Evolutionary conservation across 2,888 invertebrate genomes (phyloP).

Genomic region (Notodromas monacha): DNA sequence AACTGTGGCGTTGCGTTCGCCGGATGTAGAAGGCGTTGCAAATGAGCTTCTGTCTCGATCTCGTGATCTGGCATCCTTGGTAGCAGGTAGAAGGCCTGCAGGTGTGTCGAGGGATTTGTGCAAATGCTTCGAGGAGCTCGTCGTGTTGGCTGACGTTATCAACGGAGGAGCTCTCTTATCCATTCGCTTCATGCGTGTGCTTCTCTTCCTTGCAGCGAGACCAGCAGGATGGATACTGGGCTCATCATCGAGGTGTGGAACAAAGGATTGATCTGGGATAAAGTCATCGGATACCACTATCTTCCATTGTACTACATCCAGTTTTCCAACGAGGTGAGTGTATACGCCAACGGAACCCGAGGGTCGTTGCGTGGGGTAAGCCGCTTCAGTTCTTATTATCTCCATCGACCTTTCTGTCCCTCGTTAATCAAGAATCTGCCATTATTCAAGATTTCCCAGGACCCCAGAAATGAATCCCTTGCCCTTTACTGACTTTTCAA

Average conservation of each 20-base stretch:
- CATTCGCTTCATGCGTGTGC: background rate
- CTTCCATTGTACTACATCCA: slow-evolving; percentile 56
- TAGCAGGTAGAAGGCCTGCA: background rate
- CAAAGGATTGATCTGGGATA: slow-evolving; percentile 90
- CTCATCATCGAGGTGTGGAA: slow-evolving; percentile 82
- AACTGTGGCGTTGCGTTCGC: no score
- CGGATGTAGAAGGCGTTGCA: no score
- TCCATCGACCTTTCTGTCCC: no score
- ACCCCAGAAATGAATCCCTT: no score
- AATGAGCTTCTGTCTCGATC: background rate
- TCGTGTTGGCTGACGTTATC: background rate
- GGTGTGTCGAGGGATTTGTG: no score
- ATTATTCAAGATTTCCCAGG: no score
- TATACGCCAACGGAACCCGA: slow-evolving; percentile 7
- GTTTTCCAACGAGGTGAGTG: slow-evolving; percentile 50
- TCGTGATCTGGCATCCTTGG: background rate
- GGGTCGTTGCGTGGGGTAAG: slow-evolving; percentile 5
- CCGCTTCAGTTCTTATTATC: no score
- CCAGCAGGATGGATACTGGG: slow-evolving; percentile 71
- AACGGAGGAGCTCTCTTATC: no score
- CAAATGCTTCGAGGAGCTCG: background rate
- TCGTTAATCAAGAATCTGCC: background rate
- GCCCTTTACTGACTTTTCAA: no score
- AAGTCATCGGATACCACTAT: slow-evolving; percentile 73
- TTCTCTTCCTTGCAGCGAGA: slow-evolving; percentile 35